Evolutionary conservation across 2,888 invertebrate species (phyloP), one percentile per base, ranked within the genome.

Genomic region (Drosophila falleni): DNA sequence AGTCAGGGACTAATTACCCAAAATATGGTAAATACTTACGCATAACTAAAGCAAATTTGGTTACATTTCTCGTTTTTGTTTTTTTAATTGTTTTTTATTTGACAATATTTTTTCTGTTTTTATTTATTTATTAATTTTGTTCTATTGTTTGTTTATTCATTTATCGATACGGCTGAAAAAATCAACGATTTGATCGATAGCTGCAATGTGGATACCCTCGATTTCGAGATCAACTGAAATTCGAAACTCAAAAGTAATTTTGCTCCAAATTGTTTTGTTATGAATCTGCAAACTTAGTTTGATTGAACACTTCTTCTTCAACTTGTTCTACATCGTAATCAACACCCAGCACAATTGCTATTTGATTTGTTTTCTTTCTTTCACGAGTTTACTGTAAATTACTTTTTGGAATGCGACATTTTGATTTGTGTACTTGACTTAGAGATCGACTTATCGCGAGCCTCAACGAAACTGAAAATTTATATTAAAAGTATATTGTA

Each of bases 1-100:
- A 93, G 93, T 93, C 93, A 93, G 92, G 93, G 93, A 91, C 91
- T 93, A 92, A 93, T 93, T 92, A 93, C 93, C 92, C 93, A 93
- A 92, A 93, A 93, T 92, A 93, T 93, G 93, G 93, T 93, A 93
- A 93, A 92, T 93, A 93, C 89, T 85, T 74, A 78, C 67, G 86
- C 71, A 78, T 82, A 86, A 74, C 82, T 78, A 81, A 89, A 84
- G 80, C 77, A 81, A 81, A 63, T 73, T 74, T 62, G 65, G 71
- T 72, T 78, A 63, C 59, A 33, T 74, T 56, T 74, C 66, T 31
- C 59, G 29, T 74, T 56, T 74, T 64, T 31, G 64, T 60, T 44
- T 31, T 9, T 37, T 47, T 56, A n/a, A n/a, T 37, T n/a, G 37
- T 8, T 35, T 49, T 60, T 70, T 35, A 0, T 33, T 19, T 19